Evolutionary conservation across 2,797 vertebrate species (phyloP).

Genomic region (Carcharodon carcharias): DNA sequence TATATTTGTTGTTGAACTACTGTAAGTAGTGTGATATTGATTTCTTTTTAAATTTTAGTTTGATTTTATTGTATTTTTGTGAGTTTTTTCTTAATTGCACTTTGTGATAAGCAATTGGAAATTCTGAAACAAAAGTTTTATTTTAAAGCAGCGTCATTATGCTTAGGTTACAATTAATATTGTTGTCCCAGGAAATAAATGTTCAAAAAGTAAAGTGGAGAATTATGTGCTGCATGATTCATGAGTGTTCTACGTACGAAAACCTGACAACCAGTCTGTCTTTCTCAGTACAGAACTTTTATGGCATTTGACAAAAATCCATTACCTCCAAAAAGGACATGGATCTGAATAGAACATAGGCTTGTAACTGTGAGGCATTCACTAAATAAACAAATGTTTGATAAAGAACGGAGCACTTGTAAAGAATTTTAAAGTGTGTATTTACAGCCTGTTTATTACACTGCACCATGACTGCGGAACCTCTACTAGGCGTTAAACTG

Average conservation of each 20-base stretch:
- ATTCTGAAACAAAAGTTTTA: not conserved
- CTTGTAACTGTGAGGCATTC: not conserved
- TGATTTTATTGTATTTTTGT: not conserved
- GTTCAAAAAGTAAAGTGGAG: no score
- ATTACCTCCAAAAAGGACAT: not conserved
- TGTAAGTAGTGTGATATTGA: not conserved
- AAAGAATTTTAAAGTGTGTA: conserved; percentile 13
- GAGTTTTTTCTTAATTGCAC: not conserved
- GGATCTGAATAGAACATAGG: not conserved
- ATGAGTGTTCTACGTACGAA: not conserved
- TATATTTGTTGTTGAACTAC: not conserved
- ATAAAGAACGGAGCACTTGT: conserved; percentile 19
- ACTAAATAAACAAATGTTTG: conserved; percentile 32
- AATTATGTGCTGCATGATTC: not conserved
- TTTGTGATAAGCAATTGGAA: not conserved
- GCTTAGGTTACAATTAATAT: not conserved
- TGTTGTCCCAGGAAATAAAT: not conserved
- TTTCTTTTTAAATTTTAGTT: not conserved
- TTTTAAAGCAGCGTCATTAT: not conserved
- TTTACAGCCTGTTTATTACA: conserved; percentile 34
- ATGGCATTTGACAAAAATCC: not conserved
- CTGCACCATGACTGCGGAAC: not conserved
- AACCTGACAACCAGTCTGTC: not conserved
- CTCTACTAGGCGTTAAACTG: conserved; percentile 14
- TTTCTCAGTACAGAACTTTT: not conserved